Evolutionary conservation across 2,113 vertebrate species (phyloP).

Genomic region (Aphyosemion australe): DNA sequence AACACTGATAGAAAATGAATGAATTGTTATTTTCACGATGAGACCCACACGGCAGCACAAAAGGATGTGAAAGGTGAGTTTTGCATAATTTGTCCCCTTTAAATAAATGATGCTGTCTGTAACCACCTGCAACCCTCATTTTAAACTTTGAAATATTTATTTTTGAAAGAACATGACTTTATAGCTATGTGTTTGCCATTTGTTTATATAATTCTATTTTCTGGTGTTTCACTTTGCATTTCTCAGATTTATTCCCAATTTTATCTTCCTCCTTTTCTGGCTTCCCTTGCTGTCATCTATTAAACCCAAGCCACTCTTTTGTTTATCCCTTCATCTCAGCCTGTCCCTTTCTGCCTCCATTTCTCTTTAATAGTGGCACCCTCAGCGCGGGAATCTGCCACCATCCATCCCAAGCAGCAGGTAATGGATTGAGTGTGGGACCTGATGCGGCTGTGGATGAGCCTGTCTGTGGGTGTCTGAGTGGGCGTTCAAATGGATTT

Average conservation of each 20-base stretch:
- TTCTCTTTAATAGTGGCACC: slow-evolving; percentile 53
- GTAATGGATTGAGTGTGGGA: slow-evolving; percentile 66
- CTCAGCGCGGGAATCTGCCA: slow-evolving; percentile 46
- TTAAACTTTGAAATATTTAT: no score
- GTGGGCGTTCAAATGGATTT: slow-evolving; percentile 73
- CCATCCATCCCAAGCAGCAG: slow-evolving; percentile 62
- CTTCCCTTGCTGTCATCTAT: slow-evolving; percentile 30
- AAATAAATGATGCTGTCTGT: no score
- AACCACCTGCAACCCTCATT: no score
- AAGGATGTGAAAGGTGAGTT: no score
- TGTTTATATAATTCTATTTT: not conserved
- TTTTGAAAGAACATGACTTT: no score
- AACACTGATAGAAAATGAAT: no score
- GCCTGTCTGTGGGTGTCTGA: slow-evolving; percentile 64
- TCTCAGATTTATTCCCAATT: not conserved
- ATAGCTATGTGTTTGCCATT: no score
- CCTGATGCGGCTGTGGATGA: slow-evolving; percentile 69
- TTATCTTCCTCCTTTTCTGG: slow-evolving; percentile 11
- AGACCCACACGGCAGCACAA: no score
- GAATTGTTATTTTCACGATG: no score
- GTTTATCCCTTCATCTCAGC: slow-evolving; percentile 49
- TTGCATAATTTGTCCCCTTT: no score
- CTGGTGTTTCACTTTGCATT: not conserved
- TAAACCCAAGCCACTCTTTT: slow-evolving; percentile 33
- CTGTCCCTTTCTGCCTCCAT: slow-evolving; percentile 37